Conservation (phyloP, 2,888 invertebrate genomes). For the Drosophila subquinaria region DNA sequence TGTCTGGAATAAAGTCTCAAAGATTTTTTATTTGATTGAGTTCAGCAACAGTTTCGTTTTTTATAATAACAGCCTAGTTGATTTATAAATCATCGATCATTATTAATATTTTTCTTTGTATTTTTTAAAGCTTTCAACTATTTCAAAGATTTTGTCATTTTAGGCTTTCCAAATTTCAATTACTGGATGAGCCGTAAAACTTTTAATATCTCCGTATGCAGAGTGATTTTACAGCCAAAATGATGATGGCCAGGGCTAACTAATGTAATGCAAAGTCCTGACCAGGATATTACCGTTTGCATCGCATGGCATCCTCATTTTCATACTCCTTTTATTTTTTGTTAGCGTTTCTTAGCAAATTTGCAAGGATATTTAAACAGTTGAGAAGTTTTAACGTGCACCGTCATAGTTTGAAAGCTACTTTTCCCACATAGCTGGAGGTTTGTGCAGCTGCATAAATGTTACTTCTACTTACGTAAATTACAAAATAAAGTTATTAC, state of each 20-base stretch:
- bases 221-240: conserved; percentile 32
- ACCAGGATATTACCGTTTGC: conserved; percentile 27
- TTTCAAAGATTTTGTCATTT: not conserved
- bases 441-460: conserved; percentile 78
- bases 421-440: conserved; percentile 58
- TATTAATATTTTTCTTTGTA: not conserved
- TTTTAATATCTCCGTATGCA: conserved; percentile 51
- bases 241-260: conserved; percentile 19
- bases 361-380: conserved; percentile 70
- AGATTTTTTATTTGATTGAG: not conserved
- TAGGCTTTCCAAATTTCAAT: not conserved
- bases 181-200: conserved; percentile 23
- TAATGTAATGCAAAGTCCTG: conserved; percentile 53
- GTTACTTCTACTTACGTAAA: conserved; percentile 79
- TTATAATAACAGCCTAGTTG: not conserved
- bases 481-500: conserved; percentile 80
- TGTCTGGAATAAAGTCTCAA: not conserved
- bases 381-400: conserved; percentile 73
- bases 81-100: not conserved
- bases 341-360: conserved; percentile 61
- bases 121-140: not conserved
- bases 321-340: conserved; percentile 33
- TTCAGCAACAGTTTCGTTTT: not conserved
- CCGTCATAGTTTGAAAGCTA: conserved; percentile 77
- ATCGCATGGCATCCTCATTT: conserved; percentile 1